These are phyloP conservation scores for Eupelmus urozonus DNA, from an alignment of 2,888 invertebrate species.

Conservation along the genomic window DNA sequence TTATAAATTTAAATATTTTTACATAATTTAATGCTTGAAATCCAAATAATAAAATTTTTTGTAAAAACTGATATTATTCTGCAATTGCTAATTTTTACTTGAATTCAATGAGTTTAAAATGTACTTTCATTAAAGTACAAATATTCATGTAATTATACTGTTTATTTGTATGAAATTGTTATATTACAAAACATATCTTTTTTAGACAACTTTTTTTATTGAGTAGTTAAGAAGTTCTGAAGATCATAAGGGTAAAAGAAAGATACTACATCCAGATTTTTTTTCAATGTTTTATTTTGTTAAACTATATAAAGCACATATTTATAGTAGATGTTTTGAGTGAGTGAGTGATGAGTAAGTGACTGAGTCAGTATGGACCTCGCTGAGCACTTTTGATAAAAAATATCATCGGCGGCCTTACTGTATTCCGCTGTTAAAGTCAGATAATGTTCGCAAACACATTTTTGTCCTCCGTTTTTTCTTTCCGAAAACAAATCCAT, in stretches of 20 bases:
- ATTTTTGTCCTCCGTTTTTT: constrained; percentile 3
- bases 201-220: too few species aligned
- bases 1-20: too few species aligned
- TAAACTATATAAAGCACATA: constrained; percentile 72
- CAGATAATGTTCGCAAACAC: constrained; percentile 10
- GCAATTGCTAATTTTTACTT: too few species aligned
- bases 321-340: constrained; percentile 69
- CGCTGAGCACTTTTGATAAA: constrained; percentile 69
- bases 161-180: too few species aligned
- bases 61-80: too few species aligned
- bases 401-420: constrained; percentile 63
- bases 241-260: constrained; percentile 15
- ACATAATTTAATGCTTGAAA: too few species aligned
- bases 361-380: constrained; percentile 66
- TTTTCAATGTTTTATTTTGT: constrained; percentile 58
- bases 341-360: constrained; percentile 68
- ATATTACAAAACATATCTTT: too few species aligned
- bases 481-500: background rate
- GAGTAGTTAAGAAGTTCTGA: too few species aligned
- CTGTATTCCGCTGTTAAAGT: constrained; percentile 52
- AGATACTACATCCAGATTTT: constrained; percentile 11
- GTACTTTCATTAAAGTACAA: too few species aligned
- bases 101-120: too few species aligned
- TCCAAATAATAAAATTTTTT: too few species aligned
- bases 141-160: too few species aligned